A percentile compares a stretch with the other conserved stretches of the same genome.
These are phyloP conservation scores for Peribatodes rhomboidaria DNA, from an alignment of 2,888 invertebrate species.

Conservation along the genomic window DNA sequence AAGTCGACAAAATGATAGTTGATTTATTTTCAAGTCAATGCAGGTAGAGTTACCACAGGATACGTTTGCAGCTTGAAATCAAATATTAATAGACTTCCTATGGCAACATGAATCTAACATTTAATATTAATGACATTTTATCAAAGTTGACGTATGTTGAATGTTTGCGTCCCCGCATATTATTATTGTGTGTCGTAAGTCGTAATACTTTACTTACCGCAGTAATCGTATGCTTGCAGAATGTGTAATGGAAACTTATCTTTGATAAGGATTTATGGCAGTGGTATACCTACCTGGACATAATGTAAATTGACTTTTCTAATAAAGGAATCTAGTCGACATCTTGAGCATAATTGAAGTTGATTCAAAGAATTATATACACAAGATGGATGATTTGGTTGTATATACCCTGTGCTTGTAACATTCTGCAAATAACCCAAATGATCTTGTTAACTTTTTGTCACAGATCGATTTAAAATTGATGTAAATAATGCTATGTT, in stretches of 20 bases:
- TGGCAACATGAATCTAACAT: constrained; percentile 3
- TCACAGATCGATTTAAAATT: too few species aligned
- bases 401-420: too few species aligned
- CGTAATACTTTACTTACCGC: constrained; percentile 26
- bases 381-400: too few species aligned
- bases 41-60: not conserved
- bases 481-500: too few species aligned
- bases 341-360: not conserved
- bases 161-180: constrained; percentile 24
- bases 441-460: too few species aligned
- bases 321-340: not conserved
- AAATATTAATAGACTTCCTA: constrained; percentile 2
- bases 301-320: not conserved
- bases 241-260: constrained; percentile 24
- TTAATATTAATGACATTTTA: constrained; percentile 16
- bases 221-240: constrained; percentile 25
- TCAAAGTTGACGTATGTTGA: constrained; percentile 13
- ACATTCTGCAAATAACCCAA: too few species aligned
- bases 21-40: not conserved
- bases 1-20: too few species aligned
- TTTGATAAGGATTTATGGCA: constrained; percentile 32
- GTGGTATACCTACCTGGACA: not conserved
- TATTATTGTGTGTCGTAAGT: constrained; percentile 36
- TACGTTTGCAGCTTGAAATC: not conserved
- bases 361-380: too few species aligned